Conservation (phyloP, 2,797 vertebrate species). For the Tinamus major region DNA sequence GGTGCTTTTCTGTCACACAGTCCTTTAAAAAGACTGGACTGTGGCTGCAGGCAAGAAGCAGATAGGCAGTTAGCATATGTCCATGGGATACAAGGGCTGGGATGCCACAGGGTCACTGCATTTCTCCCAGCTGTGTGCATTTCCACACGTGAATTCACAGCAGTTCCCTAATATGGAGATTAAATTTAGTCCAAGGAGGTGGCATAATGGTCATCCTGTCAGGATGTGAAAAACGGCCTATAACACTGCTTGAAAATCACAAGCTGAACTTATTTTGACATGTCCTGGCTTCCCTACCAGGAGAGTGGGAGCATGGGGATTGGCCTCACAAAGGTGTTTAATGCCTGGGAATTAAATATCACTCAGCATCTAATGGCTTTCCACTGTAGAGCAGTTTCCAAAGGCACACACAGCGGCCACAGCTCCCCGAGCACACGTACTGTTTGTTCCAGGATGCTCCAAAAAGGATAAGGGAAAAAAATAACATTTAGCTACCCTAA, state of each 20-base stretch:
- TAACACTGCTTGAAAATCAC: not conserved
- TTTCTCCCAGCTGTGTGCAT: not conserved
- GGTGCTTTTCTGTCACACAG: not conserved
- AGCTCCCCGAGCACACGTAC: not conserved
- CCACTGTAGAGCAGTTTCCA: not conserved
- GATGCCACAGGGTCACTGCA: not conserved
- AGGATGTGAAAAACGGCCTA: not conserved
- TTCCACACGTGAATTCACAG: not conserved
- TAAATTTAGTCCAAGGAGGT: not conserved
- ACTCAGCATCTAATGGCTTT: not conserved
- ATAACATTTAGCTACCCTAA: not conserved
- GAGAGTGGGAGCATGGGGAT: not conserved
- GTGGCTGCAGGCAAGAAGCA: not conserved
- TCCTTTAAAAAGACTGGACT: not conserved
- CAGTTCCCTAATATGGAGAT: not conserved
- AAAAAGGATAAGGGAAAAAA: not conserved
- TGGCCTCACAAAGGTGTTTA: not conserved
- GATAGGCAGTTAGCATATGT: not conserved
- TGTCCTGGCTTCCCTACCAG: not conserved
- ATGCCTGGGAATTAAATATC: not conserved
- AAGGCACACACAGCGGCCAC: not conserved
- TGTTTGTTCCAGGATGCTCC: not conserved
- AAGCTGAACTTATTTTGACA: not conserved
- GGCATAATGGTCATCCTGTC: not conserved
- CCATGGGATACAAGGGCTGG: not conserved